phyloP scores from a whole-genome alignment of 2,888 invertebrate genomes.

The Euspilapteryx auroguttella region DNA sequence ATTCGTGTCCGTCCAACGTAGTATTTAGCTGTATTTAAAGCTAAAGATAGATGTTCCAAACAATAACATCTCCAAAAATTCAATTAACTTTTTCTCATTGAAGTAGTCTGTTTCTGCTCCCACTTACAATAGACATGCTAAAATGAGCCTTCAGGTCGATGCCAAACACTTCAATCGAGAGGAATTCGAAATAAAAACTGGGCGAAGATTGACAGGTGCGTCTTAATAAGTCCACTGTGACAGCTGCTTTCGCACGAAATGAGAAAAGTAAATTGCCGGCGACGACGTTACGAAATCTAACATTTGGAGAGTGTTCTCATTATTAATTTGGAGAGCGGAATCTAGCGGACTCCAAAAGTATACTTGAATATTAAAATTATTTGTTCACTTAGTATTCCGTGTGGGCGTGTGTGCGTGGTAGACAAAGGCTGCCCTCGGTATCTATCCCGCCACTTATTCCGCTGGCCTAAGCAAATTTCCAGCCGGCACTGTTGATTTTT shows the following conservation, averaged over 20 bases:
- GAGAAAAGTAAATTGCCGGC: constrained; percentile 45
- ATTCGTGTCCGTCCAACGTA: no score
- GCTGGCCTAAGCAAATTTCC: constrained; percentile 62
- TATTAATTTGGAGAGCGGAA: constrained; percentile 8
- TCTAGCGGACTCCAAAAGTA: no score
- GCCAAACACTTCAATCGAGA: constrained; percentile 34
- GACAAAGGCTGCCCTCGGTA: constrained; percentile 29
- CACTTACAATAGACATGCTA: constrained; percentile 48
- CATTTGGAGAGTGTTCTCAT: constrained; percentile 10
- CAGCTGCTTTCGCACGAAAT: constrained; percentile 44
- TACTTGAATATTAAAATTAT: neutral
- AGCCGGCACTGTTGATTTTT: constrained; percentile 53
- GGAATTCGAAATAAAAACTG: constrained; percentile 43
- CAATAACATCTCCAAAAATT: constrained; percentile 12
- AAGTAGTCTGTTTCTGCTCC: no score
- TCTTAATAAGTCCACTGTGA: constrained; percentile 51
- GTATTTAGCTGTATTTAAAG: no score
- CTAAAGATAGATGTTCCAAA: neutral
- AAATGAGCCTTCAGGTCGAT: constrained; percentile 31
- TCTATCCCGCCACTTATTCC: constrained; percentile 49
- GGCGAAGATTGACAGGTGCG: constrained; percentile 58
- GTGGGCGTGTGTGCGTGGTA: constrained; percentile 17
- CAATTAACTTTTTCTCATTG: constrained; percentile 39
- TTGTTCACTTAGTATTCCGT: constrained; percentile 11
- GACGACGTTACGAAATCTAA: constrained; percentile 22